These are phyloP conservation scores for Melanotus villosus DNA, from an alignment of 2,888 invertebrate species.

Conservation along the genomic window DNA sequence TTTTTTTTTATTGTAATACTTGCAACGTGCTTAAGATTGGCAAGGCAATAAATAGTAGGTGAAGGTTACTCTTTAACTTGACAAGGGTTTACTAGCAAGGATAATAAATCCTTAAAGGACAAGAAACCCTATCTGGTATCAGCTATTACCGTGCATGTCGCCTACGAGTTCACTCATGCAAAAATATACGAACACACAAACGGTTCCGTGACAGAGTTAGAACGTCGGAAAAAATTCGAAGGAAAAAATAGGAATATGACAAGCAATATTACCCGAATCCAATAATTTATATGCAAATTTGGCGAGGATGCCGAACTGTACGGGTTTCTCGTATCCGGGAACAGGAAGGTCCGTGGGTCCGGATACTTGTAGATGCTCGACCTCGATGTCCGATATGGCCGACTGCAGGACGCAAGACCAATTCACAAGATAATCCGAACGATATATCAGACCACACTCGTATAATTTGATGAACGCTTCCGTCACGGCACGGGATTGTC, in stretches of 20 bases:
- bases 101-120: conserved; percentile 32
- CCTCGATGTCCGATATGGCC: conserved; percentile 99
- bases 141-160: not conserved
- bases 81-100: conserved; percentile 40
- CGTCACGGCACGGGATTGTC: conserved; percentile 88
- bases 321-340: conserved; percentile 87
- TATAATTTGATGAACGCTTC: conserved; percentile 87
- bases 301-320: conserved; percentile 94
- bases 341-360: conserved; percentile 90
- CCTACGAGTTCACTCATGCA: conserved; percentile 2
- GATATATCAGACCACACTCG: conserved; percentile 79
- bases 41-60: not conserved
- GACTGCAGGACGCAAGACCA: conserved; percentile 98
- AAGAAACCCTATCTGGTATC: conserved; percentile 13
- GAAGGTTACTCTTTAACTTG: conserved; percentile 9
- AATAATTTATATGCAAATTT: conserved; percentile 92
- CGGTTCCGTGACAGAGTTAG: not conserved
- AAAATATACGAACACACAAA: not conserved
- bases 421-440: conserved; percentile 95
- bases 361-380: conserved; percentile 92
- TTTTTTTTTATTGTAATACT: too few species aligned
- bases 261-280: conserved; percentile 65
- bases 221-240: conserved; percentile 3
- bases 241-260: not conserved
- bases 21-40: too few species aligned